Percentiles rank a stretch among this genome's conserved stretches.
These are phyloP conservation scores for Tetramorium simillimum DNA, from an alignment of 1,140 invertebrate genomes.

Conservation along the genomic window DNA sequence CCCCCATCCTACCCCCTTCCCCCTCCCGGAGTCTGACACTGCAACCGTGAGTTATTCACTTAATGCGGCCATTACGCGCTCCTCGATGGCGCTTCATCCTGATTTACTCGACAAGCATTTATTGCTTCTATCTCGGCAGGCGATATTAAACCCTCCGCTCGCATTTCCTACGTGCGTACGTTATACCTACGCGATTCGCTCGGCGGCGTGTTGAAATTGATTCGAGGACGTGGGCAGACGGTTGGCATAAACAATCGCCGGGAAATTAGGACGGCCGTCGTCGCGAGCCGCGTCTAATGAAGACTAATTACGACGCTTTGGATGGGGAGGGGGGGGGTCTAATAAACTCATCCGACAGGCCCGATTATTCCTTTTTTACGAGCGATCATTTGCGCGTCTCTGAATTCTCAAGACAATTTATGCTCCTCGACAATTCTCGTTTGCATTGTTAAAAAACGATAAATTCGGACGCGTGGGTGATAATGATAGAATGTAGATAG, in stretches of 20 bases:
- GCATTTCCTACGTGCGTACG: conserved; percentile 68
- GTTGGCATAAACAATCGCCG: conserved; percentile 29
- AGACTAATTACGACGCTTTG: conserved; percentile 12
- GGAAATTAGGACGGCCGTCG: conserved; percentile 26
- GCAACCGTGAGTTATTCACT: conserved; percentile 83
- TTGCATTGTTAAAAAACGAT: not conserved
- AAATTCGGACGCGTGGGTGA: not conserved
- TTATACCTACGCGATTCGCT: conserved; percentile 57
- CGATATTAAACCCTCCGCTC: conserved; percentile 74
- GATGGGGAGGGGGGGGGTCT: no score
- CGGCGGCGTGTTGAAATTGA: conserved; percentile 50
- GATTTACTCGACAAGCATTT: conserved; percentile 84
- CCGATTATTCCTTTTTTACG: not conserved
- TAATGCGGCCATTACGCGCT: conserved; percentile 83
- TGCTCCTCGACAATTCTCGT: not conserved
- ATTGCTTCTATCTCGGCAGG: conserved; percentile 80
- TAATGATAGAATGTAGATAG: not conserved
- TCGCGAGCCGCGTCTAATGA: conserved; percentile 5
- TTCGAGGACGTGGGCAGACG: conserved; percentile 23
- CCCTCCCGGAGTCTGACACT: conserved; percentile 68
- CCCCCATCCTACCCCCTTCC: not conserved
- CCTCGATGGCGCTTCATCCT: conserved; percentile 84
- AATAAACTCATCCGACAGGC: not conserved
- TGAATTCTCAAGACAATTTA: not conserved
- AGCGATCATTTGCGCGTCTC: not conserved